These are phyloP conservation scores for Callimorpha dominula DNA, from an alignment of 2,888 invertebrate species.

Conservation along the genomic window DNA sequence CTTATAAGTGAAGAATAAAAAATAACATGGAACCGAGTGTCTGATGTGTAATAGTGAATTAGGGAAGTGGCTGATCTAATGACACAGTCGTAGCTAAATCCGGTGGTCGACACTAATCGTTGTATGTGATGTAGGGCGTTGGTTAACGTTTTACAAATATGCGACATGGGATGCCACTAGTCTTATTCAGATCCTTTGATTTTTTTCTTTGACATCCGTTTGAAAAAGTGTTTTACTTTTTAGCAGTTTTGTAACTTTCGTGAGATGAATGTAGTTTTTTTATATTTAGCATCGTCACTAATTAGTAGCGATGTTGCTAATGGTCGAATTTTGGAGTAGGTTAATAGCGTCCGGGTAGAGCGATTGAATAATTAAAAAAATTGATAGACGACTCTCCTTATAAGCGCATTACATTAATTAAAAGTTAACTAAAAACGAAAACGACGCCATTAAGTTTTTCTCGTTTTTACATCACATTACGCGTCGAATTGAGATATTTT, in stretches of 20 bases:
- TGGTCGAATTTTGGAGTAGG: slow-evolving; percentile 13
- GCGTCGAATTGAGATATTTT: slow-evolving; percentile 36
- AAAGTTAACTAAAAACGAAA: background rate
- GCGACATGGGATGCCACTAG: slow-evolving; percentile 57
- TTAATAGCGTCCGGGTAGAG: slow-evolving; percentile 17
- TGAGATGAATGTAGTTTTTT: slow-evolving; percentile 24
- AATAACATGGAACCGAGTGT: slow-evolving; percentile 29
- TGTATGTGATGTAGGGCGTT: slow-evolving; percentile 61
- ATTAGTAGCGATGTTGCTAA: slow-evolving; percentile 28
- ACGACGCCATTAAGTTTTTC: slow-evolving; percentile 9
- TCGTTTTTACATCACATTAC: slow-evolving; percentile 20
- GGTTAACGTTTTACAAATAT: slow-evolving; percentile 65
- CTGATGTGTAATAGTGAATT: slow-evolving; percentile 52
- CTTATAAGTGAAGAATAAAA: slow-evolving; percentile 34
- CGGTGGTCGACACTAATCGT: slow-evolving; percentile 77
- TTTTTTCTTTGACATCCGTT: slow-evolving; percentile 62
- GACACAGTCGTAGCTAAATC: slow-evolving; percentile 76
- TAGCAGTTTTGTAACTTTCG: slow-evolving; percentile 35
- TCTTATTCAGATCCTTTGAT: slow-evolving; percentile 50
- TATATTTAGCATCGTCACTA: slow-evolving; percentile 23
- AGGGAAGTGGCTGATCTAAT: slow-evolving; percentile 77
- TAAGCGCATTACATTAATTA: slow-evolving; percentile 2
- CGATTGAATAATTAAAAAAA: slow-evolving; percentile 8
- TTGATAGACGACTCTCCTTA: background rate
- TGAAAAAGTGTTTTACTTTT: slow-evolving; percentile 50